Evolutionary conservation across 2,113 vertebrate species (phyloP), one percentile per base, ranked within the genome.

Genomic region (Tautogolabrus adspersus): DNA sequence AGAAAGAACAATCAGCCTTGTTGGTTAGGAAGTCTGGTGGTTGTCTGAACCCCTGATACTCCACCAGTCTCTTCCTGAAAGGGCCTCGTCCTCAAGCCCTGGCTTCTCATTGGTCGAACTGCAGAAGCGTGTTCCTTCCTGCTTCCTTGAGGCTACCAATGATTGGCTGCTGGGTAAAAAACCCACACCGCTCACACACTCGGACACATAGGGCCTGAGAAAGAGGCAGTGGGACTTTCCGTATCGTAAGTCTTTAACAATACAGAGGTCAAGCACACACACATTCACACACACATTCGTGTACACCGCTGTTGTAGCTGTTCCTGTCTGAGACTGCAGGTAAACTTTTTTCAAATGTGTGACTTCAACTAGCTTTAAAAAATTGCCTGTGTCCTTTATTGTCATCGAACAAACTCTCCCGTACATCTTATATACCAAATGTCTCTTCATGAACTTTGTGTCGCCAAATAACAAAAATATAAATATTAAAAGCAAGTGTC

Each of bases 191-290:
- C 23, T 52, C 60, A 66, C 65, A 74, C 60, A 60, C 10, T 56
- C 3, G 60, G 73, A 88, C 57, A 75, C 38, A 69, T 38, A 70
- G n/a, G 52, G 75, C 58, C 71, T 44, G 42, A 72, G 56, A 84
- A 60, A 59, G 6, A 72, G 15, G 9, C 55, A 9, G n/a, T n/a
- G 92, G 92, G 89, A 87, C 55, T 92, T 93, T 92, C 90, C 89
- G 54, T 38, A 34, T 11, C 10, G 5, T 38, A 34, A 23, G 22
- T 26, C 23, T 81, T 67, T 66, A 88, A 90, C 79, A 84, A 89
- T 70, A 52, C 22, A 72, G 38, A 8, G 74, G 44, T 37, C 73
- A 57, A 52, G 66, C 22, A 60, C 47, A 63, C 63, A 55, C 11
- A 34, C 10, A 57, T n/a, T 49, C 34, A 55, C 16, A 46, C n/a